These are phyloP conservation scores for Drosophila limbata DNA, from an alignment of 2,888 invertebrate genomes.

Conservation along the genomic window DNA sequence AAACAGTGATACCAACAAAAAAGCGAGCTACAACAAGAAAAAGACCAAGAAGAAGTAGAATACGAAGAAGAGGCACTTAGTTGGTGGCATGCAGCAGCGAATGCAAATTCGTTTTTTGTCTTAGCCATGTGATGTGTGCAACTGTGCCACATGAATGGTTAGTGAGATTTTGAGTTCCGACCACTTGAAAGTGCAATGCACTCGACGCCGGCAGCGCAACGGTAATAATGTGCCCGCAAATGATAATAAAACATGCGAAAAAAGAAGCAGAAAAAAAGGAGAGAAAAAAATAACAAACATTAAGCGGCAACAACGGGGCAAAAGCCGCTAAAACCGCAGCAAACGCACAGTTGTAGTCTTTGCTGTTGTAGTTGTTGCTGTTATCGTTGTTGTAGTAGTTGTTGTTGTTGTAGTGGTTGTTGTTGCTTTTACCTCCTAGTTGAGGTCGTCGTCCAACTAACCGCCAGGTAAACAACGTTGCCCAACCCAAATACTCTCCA, in stretches of 20 bases:
- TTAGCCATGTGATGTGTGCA: slow-evolving; percentile 45
- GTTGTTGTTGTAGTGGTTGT: slow-evolving; percentile 3
- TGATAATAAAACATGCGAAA: slow-evolving; percentile 65
- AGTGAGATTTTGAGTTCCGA: slow-evolving; percentile 43
- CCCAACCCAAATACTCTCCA: slow-evolving; percentile 3
- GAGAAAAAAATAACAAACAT: slow-evolving; percentile 31
- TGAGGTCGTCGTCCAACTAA: slow-evolving; percentile 41
- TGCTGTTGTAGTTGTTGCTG: neutral
- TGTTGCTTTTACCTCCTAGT: slow-evolving; percentile 17
- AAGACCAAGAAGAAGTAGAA: neutral
- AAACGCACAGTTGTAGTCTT: slow-evolving; percentile 17
- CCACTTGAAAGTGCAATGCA: slow-evolving; percentile 72
- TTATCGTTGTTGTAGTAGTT: slow-evolving; percentile 2
- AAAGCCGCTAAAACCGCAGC: slow-evolving; percentile 36
- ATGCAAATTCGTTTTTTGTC: slow-evolving; percentile 19
- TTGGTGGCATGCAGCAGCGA: slow-evolving; percentile 6
- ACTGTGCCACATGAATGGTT: slow-evolving; percentile 62
- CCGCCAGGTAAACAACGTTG: slow-evolving; percentile 26
- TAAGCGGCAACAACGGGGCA: slow-evolving; percentile 37
- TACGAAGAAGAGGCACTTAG: slow-evolving; percentile 1
- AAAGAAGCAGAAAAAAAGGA: neutral
- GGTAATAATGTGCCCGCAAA: slow-evolving; percentile 64
- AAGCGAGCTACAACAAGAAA: neutral
- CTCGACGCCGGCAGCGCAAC: slow-evolving; percentile 51
- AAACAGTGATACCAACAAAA: slow-evolving; percentile 1